phyloP scores from a whole-genome alignment of 1,140 invertebrate genomes.

The Apolygus lucorum region DNA sequence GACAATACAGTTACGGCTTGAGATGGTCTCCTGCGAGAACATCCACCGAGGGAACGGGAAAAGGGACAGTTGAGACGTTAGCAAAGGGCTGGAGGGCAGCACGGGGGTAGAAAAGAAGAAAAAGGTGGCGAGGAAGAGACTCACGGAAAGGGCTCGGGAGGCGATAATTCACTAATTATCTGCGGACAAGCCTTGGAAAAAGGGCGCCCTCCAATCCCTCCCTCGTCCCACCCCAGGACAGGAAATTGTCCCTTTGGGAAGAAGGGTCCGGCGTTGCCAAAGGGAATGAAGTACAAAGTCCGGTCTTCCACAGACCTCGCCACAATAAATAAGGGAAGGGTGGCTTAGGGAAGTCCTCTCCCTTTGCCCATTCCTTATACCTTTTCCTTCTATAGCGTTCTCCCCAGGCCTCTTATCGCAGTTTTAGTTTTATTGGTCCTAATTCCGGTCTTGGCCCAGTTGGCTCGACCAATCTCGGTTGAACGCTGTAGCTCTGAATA shows the following conservation, averaged over 20 bases:
- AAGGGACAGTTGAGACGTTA: neutral
- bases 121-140: neutral
- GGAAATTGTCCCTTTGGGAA: conserved; percentile 11
- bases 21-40: neutral
- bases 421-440: conserved; percentile 23
- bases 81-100: neutral
- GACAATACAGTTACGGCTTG: neutral
- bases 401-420: conserved; percentile 6
- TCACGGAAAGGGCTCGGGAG: neutral
- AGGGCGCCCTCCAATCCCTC: too few relatives aligned
- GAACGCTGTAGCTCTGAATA: neutral
- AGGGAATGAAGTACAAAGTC: conserved; percentile 22
- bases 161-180: conserved; percentile 16
- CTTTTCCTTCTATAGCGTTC: too few relatives aligned
- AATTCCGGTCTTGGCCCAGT: conserved; percentile 17
- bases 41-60: neutral
- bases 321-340: conserved; percentile 18
- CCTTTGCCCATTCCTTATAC: too few relatives aligned
- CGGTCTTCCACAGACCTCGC: conserved; percentile 17
- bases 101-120: neutral
- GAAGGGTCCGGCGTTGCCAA: conserved; percentile 18
- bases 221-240: neutral
- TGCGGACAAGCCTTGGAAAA: neutral
- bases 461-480: neutral
- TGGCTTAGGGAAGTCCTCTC: conserved; percentile 15